These are phyloP conservation scores for Myiagra hebetior DNA, from an alignment of 2,113 vertebrate species.

Conservation along the genomic window DNA sequence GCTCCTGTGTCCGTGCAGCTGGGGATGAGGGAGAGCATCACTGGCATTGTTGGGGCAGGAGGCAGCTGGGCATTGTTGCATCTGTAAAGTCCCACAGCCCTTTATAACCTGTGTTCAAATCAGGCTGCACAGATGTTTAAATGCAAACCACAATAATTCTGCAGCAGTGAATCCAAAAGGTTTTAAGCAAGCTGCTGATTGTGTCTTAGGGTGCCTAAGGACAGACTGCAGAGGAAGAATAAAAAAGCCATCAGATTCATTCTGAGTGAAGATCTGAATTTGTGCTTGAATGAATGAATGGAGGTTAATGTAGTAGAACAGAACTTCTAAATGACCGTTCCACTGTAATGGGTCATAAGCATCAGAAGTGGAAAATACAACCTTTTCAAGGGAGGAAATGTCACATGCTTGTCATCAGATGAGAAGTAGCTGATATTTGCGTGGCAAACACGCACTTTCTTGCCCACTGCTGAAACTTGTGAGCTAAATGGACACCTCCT, in stretches of 20 bases:
- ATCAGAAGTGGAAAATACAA: neutral
- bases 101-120: neutral
- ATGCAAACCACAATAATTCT: neutral
- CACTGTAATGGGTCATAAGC: neutral
- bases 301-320: neutral
- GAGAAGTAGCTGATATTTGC: neutral
- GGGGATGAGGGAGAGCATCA: neutral
- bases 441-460: neutral
- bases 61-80: neutral
- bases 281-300: neutral
- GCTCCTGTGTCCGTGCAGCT: constrained; percentile 3
- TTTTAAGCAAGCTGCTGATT: neutral
- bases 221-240: neutral
- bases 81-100: neutral
- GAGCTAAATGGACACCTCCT: neutral
- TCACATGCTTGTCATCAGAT: constrained; percentile 13
- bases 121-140: neutral
- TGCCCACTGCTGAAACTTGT: neutral
- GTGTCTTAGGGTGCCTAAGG: neutral
- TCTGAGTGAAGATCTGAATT: neutral
- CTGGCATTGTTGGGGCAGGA: neutral
- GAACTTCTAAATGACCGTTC: neutral
- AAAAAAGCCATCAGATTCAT: neutral
- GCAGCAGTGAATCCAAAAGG: neutral
- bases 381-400: neutral